Evolutionary conservation across 2,113 vertebrate species (phyloP).

Genomic region (Leptocoma aspasia): DNA sequence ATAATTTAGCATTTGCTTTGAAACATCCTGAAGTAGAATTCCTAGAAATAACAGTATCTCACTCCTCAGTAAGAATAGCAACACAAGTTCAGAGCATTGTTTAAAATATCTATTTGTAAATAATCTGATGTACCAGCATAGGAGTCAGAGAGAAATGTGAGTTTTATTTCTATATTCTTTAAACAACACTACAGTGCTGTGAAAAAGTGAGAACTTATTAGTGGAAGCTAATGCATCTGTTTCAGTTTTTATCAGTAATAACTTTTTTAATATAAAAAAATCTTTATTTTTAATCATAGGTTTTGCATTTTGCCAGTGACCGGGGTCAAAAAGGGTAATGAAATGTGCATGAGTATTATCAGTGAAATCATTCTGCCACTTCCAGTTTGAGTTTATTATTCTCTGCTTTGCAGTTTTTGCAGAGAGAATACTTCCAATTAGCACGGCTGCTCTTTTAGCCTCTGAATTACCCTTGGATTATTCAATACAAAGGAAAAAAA

Average conservation of each 20-base stretch:
- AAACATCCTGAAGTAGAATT: not conserved
- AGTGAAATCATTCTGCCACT: not conserved
- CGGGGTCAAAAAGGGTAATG: not conserved
- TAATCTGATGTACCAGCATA: not conserved
- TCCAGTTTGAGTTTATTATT: not conserved
- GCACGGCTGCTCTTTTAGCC: not conserved
- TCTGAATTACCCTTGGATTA: not conserved
- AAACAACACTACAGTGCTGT: not conserved
- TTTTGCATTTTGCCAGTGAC: not conserved
- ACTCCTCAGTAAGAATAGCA: not conserved
- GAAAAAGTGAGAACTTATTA: not conserved
- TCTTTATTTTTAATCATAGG: not conserved
- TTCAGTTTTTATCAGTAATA: not conserved
- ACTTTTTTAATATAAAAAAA: not conserved
- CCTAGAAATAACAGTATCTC: not conserved
- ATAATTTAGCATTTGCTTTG: not conserved
- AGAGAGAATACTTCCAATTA: slow-evolving; percentile 1
- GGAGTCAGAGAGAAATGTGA: not conserved
- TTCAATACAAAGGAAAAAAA: not conserved
- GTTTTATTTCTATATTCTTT: not conserved
- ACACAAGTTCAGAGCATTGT: not conserved
- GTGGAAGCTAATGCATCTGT: not conserved
- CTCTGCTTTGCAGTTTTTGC: not conserved
- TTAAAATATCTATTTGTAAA: not conserved
- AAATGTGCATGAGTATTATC: not conserved